Percentiles rank a stretch among this genome's conserved stretches.
Evolutionary conservation across 2,888 invertebrate species (phyloP).

Genomic region (Cantharis rufa): DNA sequence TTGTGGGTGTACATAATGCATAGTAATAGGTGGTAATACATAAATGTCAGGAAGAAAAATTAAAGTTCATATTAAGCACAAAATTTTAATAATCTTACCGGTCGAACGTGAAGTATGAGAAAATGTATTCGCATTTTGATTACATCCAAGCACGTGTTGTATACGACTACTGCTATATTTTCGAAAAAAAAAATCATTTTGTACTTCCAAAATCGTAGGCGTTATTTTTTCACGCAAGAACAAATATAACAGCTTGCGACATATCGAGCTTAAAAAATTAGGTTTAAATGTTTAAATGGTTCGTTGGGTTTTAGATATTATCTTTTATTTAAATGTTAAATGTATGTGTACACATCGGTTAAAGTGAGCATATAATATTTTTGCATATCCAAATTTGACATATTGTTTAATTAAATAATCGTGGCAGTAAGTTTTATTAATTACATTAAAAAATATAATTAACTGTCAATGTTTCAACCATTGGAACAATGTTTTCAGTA

Average conservation of each 20-base stretch:
- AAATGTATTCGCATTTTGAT: not conserved
- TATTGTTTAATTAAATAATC: not conserved
- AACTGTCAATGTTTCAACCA: constrained; percentile 1
- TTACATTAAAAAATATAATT: constrained; percentile 6
- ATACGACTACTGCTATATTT: not conserved
- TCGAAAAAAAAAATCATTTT: not conserved
- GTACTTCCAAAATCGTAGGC: not conserved
- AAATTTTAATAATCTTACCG: not conserved
- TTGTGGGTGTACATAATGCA: not conserved
- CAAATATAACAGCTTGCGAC: not conserved
- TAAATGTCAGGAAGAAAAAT: not conserved
- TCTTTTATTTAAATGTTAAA: not conserved
- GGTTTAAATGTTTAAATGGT: not conserved
- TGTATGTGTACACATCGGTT: not conserved
- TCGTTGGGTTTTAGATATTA: not conserved
- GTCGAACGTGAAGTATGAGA: not conserved
- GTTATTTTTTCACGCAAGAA: not conserved
- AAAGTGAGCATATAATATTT: not conserved
- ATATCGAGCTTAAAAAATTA: not conserved
- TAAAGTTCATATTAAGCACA: not conserved
- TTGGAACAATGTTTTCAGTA: constrained; percentile 17
- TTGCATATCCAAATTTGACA: not conserved
- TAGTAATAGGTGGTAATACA: not conserved
- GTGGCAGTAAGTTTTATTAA: not conserved
- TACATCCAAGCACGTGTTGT: not conserved